phyloP scores from a whole-genome alignment of 2,888 invertebrate genomes.

The Sphaerophoria rueppellii region DNA sequence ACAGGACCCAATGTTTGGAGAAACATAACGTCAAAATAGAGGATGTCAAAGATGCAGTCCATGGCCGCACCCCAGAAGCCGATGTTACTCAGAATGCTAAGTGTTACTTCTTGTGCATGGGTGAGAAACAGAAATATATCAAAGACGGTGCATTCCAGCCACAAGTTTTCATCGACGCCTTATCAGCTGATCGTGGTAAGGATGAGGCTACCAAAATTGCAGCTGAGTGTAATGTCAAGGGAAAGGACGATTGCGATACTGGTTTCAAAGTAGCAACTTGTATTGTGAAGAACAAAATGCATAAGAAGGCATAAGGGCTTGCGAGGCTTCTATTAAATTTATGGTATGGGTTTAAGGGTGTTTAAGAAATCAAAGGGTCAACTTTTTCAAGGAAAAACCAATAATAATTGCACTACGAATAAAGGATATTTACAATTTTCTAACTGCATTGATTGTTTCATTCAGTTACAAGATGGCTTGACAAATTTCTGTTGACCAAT shows the following conservation, averaged over 20 bases:
- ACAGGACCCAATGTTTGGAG: slow-evolving; percentile 5
- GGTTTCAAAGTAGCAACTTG: slow-evolving; percentile 24
- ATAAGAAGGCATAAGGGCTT: too few relatives aligned
- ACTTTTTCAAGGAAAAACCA: too few relatives aligned
- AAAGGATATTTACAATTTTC: not conserved
- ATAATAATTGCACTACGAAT: too few relatives aligned
- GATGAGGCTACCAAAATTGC: slow-evolving; percentile 1
- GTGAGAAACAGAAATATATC: not conserved
- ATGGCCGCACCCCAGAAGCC: not conserved
- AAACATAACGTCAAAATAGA: slow-evolving; percentile 15
- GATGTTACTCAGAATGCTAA: slow-evolving; percentile 7
- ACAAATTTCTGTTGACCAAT: slow-evolving; percentile 28
- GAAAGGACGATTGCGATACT: slow-evolving; percentile 38
- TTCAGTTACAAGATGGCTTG: slow-evolving; percentile 15
- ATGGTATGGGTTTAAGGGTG: too few relatives aligned
- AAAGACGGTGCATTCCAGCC: slow-evolving; percentile 26
- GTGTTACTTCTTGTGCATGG: slow-evolving; percentile 19
- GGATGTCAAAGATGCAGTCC: not conserved
- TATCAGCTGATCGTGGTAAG: not conserved
- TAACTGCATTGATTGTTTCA: not conserved
- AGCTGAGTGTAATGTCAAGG: slow-evolving; percentile 22
- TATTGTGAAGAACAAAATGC: not conserved
- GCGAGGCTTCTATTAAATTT: too few relatives aligned
- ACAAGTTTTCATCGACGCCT: not conserved
- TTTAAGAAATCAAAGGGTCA: too few relatives aligned